Conservation (phyloP, 2,888 invertebrate species). For the Fissipunctia ypsillon region DNA sequence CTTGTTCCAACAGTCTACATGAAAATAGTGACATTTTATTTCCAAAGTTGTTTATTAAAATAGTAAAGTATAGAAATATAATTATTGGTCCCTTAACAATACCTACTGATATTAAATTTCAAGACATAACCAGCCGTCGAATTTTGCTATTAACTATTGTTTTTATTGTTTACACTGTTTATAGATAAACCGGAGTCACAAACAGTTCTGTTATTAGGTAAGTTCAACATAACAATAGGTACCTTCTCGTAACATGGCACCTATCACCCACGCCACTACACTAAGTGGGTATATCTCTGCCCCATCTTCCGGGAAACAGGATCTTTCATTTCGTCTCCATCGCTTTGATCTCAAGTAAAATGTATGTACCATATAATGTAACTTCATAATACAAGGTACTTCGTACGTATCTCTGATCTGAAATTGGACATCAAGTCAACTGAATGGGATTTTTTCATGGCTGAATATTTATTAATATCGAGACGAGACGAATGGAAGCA, state of each 20-base stretch:
- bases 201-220: background rate
- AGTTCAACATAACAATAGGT: background rate
- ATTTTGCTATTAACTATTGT: no score
- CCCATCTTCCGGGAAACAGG: background rate
- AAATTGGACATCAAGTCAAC: conserved; percentile 25
- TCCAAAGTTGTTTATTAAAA: no score
- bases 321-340: conserved; percentile 1
- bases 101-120: no score
- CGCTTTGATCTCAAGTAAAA: conserved; percentile 3
- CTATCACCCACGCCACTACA: background rate
- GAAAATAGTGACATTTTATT: no score
- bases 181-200: background rate
- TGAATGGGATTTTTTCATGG: conserved; percentile 14
- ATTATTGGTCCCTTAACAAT: no score
- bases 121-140: no score
- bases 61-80: no score
- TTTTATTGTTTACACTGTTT: no score
- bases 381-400: no score
- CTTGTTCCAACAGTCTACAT: no score
- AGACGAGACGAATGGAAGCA: background rate
- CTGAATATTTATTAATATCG: conserved; percentile 22
- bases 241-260: no score
- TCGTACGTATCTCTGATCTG: background rate
- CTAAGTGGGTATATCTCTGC: background rate
- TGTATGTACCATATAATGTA: background rate